Base-by-base conservation (phyloP, 2,888 invertebrate genomes). In the Acholoe squamosa region DNA sequence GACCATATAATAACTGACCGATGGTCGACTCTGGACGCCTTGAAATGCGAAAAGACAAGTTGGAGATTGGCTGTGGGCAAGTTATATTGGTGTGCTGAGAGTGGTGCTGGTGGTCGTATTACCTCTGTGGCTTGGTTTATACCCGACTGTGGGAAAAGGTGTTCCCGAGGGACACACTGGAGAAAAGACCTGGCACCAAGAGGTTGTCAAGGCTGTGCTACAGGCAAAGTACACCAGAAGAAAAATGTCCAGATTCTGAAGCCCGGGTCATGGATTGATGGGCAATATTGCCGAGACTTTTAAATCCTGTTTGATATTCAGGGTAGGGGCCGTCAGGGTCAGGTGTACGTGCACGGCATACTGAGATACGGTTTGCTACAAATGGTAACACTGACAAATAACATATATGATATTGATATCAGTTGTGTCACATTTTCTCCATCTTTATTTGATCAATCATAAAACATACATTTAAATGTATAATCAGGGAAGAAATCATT, bases 21-120 rank as follows among this genome's bases (percentile, higher is more conserved):
- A 71, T 71, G 28, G 71, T 28, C n/a, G 71, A 28, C 25, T 25
- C n/a, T 25, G 14, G 71, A 14, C 28, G 71, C 71, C 71, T 71
- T 71, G n/a, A 71, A 71, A 71, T 71, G 71, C 71, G 71, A 71
- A 71, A 71, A 71, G 71, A 71, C 71, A 71, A 71, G 71, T 71
- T 28, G 25, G 71, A 71, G 71, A 71, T 71, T 71, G 71, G n/a
- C 71, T 71, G 71, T 71, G 71, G 71, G 7, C 28, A 28, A 71
- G 71, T 71, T 71, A 71, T 71, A 28, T 25, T 25, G 3, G 71
- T 25, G 71, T 1, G 12, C 28, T 28, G 71, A 28, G 28, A 3
- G 71, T 3, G 0, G 71, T 0, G 0, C 71, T 3, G 71, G 28
- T 25, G 28, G 28, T 7, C 71, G 71, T 71, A 71, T 25, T 71